Percentiles rank a stretch among this genome's conserved stretches.
These are phyloP conservation scores for Torymus auratus DNA, from an alignment of 2,888 invertebrate genomes.

Conservation along the genomic window DNA sequence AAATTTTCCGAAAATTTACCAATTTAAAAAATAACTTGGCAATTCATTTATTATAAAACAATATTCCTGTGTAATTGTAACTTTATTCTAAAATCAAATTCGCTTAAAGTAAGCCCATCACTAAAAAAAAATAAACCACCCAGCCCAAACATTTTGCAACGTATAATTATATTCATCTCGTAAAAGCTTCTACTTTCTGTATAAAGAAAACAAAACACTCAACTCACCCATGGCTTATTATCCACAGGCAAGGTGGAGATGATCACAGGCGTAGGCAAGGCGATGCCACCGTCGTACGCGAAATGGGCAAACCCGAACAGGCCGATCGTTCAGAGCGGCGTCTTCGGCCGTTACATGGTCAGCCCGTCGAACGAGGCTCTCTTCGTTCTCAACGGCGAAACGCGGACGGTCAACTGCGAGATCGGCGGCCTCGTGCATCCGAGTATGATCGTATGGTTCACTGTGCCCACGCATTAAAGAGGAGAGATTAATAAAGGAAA, in stretches of 20 bases:
- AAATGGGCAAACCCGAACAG: slow-evolving; percentile 83
- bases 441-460: slow-evolving; percentile 82
- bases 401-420: slow-evolving; percentile 85
- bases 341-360: slow-evolving; percentile 86
- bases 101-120: too few relatives aligned
- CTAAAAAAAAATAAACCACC: too few relatives aligned
- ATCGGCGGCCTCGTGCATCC: slow-evolving; percentile 84
- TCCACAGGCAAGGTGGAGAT: slow-evolving; percentile 84
- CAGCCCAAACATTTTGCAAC: too few relatives aligned
- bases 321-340: slow-evolving; percentile 83
- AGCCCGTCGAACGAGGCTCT: slow-evolving; percentile 84
- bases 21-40: too few relatives aligned
- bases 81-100: too few relatives aligned
- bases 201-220: too few relatives aligned
- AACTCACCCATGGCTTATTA: background rate
- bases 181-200: too few relatives aligned
- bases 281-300: slow-evolving; percentile 79
- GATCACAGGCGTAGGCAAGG: slow-evolving; percentile 84
- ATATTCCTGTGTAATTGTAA: too few relatives aligned
- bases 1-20: background rate
- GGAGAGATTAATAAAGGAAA: too few relatives aligned
- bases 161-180: too few relatives aligned
- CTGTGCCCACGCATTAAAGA: slow-evolving; percentile 79
- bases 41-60: too few relatives aligned
- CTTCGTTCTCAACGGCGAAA: slow-evolving; percentile 84